These are phyloP conservation scores for Lophotriccus pileatus DNA, from an alignment of 2,797 vertebrate genomes.

Conservation along the genomic window DNA sequence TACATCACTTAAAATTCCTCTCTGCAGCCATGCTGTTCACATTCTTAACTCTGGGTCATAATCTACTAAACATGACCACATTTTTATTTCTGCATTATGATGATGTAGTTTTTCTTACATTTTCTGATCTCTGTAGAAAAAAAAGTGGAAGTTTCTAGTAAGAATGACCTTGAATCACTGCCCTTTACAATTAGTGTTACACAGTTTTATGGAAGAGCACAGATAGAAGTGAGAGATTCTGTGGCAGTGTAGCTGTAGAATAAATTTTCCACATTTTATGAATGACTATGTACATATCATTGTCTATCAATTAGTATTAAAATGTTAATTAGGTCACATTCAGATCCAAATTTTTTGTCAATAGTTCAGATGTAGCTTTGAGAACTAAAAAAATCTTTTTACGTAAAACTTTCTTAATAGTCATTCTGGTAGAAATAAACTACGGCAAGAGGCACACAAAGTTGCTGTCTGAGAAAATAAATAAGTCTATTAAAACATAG, in stretches of 20 bases:
- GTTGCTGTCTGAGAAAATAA: neutral
- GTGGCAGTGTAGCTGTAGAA: neutral
- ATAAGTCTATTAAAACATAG: neutral
- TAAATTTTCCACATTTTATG: neutral
- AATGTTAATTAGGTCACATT: neutral
- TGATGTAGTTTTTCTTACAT: accelerated
- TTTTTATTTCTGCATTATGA: neutral
- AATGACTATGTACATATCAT: neutral
- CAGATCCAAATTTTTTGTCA: neutral
- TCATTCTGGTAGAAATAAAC: neutral
- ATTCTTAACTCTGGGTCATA: neutral
- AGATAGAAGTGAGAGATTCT: neutral
- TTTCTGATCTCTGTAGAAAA: neutral
- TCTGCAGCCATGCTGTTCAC: neutral
- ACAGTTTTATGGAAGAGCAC: neutral
- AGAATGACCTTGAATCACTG: neutral
- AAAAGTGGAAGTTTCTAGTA: neutral
- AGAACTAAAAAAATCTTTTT: neutral
- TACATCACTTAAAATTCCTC: neutral
- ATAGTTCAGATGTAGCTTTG: neutral
- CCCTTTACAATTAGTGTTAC: neutral
- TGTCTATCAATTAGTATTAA: neutral
- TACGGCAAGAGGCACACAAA: neutral
- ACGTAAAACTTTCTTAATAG: neutral
- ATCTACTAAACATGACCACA: neutral